A percentile compares a stretch with the other conserved stretches of the same genome.
Conservation (phyloP, 2,888 invertebrate genomes). For the Trissolcus brochymenae region DNA sequence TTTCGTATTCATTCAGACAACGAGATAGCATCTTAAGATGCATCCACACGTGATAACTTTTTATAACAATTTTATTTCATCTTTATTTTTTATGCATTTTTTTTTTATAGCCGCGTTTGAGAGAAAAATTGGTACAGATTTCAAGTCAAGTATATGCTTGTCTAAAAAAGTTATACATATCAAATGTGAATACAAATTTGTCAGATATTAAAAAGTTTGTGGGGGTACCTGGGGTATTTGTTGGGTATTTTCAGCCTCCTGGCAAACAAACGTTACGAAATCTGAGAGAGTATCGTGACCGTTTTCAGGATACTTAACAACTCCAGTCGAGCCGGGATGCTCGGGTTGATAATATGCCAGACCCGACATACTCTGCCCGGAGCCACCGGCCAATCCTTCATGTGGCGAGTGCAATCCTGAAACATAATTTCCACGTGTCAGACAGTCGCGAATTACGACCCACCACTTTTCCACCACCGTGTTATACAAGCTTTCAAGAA, state of each 20-base stretch:
- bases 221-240: slow-evolving; percentile 84
- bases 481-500: slow-evolving; percentile 51
- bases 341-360: slow-evolving; percentile 79
- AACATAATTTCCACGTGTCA: slow-evolving; percentile 65
- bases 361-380: slow-evolving; percentile 77
- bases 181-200: slow-evolving; percentile 39
- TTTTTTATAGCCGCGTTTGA: not conserved
- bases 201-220: slow-evolving; percentile 55
- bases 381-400: slow-evolving; percentile 77
- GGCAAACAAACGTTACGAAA: slow-evolving; percentile 97
- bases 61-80: not conserved
- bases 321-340: slow-evolving; percentile 76
- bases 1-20: slow-evolving; percentile 28
- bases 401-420: slow-evolving; percentile 78
- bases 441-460: slow-evolving; percentile 14
- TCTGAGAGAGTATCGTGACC: slow-evolving; percentile 95
- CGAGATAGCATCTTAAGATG: slow-evolving; percentile 35
- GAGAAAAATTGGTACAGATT: not conserved
- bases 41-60: slow-evolving; percentile 34
- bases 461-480: slow-evolving; percentile 66
- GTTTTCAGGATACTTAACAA: slow-evolving; percentile 87
- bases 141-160: not conserved
- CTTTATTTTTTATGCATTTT: not conserved
- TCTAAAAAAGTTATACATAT: slow-evolving; percentile 1
- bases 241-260: slow-evolving; percentile 89